These are phyloP conservation scores for Eulemur rubriventer DNA, from an alignment of 2,797 vertebrate genomes.

Conservation along the genomic window DNA sequence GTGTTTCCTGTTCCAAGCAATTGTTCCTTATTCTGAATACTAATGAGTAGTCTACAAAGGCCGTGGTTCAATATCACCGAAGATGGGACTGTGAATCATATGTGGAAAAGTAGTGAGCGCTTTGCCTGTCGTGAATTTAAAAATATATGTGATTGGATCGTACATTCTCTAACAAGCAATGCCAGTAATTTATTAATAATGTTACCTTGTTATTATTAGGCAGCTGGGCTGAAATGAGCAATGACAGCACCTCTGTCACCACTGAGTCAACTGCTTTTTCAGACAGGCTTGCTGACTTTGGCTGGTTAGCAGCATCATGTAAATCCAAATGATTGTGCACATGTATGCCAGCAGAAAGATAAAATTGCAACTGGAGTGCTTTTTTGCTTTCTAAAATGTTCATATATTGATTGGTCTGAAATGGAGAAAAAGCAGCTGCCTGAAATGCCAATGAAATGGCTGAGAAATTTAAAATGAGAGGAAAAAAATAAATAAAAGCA, in stretches of 20 bases:
- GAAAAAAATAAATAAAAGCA: neutral
- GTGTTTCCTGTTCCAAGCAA: conserved; percentile 76
- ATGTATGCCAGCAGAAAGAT: conserved; percentile 37
- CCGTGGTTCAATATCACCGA: conserved; percentile 37
- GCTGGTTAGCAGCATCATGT: neutral
- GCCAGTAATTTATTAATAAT: conserved; percentile 59
- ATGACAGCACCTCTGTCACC: conserved; percentile 17
- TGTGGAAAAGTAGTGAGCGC: conserved; percentile 37
- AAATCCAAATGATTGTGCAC: conserved; percentile 45
- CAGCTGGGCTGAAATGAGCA: conserved; percentile 44
- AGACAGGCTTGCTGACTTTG: conserved; percentile 1
- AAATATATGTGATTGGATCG: conserved; percentile 51
- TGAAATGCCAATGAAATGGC: conserved; percentile 43
- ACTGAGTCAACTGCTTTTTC: conserved; percentile 3
- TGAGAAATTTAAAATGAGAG: conserved; percentile 28
- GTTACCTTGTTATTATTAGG: conserved; percentile 58
- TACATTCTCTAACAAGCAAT: conserved; percentile 19
- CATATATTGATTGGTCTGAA: conserved; percentile 44
- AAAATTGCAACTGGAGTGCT: conserved; percentile 36
- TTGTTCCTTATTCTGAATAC: conserved; percentile 74
- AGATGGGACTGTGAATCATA: conserved; percentile 32
- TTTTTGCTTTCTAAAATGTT: conserved; percentile 46
- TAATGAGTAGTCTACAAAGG: conserved; percentile 65
- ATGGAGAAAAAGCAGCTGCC: conserved; percentile 56
- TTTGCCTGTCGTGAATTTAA: conserved; percentile 35